Evolutionary conservation across 1,140 invertebrate species (phyloP), one percentile per base, ranked within the genome.

Genomic region (Diplogasteroides magnus): DNA sequence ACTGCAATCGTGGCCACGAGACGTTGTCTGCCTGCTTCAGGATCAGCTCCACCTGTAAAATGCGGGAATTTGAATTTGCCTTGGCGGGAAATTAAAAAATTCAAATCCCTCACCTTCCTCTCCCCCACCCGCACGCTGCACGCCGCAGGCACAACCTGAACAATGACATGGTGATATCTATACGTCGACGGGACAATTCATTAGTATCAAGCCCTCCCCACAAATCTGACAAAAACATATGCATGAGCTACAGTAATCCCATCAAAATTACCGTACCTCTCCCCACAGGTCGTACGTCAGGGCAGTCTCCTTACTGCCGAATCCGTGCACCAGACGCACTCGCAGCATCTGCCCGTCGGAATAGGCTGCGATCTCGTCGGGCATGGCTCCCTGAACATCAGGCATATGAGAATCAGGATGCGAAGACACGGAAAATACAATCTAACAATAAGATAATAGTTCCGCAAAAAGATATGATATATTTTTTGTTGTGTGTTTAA

Each of bases 321-420:
- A 89, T 25, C 90, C 88, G 83, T 96, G 95, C 55, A 89, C 87
- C 59, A 98, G 82, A 76, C 88, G 86, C 1, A 90, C 87, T 62
- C 89, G 88, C 2, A 97, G 84, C 32, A 89, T 86, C 29, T 97
- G 89, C 27, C 91, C 90, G 85, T 93, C 97, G 0, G 92, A 83
- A 85, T 92, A 89, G 13, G 98, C 85, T 57, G 75, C 84, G 57
- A 90, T 91, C 64, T 87, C 82, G 31, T 86, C 86, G 37, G 92
- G 91, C 77, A 93, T 87, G 82, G 94, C 91, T 69, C 91, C 70
- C n/a, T 64, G 14, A 64, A 1, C 14, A 26, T 15, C n/a, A n/a
- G n/a, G n/a, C n/a, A n/a, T n/a, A n/a, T n/a, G 89, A 84, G 97
- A 97, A 0, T 91, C 90, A 86, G 91, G 97, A 63, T 97, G 87